Evolutionary conservation across 92 coral and sea anemone genomes (phyloP).

Genomic region (Phenganax marumi): DNA sequence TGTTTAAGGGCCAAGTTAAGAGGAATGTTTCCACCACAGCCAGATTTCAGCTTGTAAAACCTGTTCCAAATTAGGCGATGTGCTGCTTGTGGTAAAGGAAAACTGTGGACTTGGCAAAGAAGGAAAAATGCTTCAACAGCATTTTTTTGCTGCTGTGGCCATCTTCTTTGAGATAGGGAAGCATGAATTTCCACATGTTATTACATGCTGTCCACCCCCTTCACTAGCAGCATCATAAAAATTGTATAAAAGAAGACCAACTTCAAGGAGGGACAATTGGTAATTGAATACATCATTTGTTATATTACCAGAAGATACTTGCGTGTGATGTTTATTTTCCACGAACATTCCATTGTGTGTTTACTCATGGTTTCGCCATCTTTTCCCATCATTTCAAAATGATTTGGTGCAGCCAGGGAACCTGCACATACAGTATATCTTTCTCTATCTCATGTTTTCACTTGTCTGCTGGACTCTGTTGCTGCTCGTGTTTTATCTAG

Average conservation of each 20-base stretch:
- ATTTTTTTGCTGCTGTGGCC: constrained; percentile 48
- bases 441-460: not conserved
- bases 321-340: not conserved
- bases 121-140: constrained; percentile 64
- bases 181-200: constrained; percentile 50
- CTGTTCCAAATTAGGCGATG: constrained; percentile 53
- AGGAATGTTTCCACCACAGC: constrained; percentile 39
- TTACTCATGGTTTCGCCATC: constrained; percentile 2
- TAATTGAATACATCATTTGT: not conserved
- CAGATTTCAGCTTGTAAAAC: constrained; percentile 4
- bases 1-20: constrained; percentile 13
- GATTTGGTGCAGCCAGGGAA: not conserved
- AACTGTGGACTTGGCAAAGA: constrained; percentile 45
- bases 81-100: constrained; percentile 51
- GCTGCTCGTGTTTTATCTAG: not conserved
- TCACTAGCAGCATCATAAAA: constrained; percentile 3
- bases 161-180: constrained; percentile 58
- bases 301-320: not conserved
- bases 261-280: not conserved
- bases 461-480: not conserved
- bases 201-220: not conserved
- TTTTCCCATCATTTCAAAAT: constrained; percentile 29
- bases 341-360: no score
- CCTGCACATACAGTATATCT: constrained; percentile 27
- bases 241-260: not conserved